Evolutionary conservation across 2,797 vertebrate genomes (phyloP).

Genomic region (Lophotriccus pileatus): DNA sequence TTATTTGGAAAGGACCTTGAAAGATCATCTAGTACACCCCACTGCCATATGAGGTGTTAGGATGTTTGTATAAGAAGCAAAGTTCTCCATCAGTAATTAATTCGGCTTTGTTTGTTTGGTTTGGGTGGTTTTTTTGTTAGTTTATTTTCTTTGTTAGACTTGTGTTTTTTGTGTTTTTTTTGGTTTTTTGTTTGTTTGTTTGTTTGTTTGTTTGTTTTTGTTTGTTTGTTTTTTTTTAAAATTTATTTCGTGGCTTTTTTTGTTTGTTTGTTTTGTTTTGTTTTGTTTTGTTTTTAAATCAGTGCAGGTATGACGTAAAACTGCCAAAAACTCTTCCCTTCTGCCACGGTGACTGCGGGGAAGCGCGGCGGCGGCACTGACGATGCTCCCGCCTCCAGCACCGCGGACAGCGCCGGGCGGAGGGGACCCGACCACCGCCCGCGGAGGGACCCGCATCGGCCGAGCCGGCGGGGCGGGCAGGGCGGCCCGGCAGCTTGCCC

Average conservation of each 20-base stretch:
- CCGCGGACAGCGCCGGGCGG: neutral
- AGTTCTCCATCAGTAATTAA: neutral
- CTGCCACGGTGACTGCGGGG: fast-evolving
- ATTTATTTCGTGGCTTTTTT: no score
- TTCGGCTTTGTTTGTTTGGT: no score
- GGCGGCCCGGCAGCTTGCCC: neutral
- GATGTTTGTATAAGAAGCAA: neutral
- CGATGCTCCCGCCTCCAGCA: neutral
- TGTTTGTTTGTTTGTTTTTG: no score
- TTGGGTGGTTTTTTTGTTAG: no score
- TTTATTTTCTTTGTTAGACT: neutral
- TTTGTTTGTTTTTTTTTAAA: no score
- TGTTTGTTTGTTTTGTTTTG: neutral
- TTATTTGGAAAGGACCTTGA: neutral
- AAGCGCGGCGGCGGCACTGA: fast-evolving
- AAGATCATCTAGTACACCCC: neutral
- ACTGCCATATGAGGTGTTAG: neutral
- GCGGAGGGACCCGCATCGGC: neutral
- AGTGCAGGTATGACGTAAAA: fast-evolving
- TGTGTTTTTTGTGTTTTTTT: no score
- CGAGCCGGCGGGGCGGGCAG: neutral
- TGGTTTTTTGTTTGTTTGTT: neutral
- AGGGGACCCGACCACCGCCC: neutral
- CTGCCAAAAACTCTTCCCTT: fast-evolving
- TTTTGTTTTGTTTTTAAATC: neutral